phyloP scores from a whole-genome alignment of 2,797 vertebrate species.

The Arctocebus calabarensis region DNA sequence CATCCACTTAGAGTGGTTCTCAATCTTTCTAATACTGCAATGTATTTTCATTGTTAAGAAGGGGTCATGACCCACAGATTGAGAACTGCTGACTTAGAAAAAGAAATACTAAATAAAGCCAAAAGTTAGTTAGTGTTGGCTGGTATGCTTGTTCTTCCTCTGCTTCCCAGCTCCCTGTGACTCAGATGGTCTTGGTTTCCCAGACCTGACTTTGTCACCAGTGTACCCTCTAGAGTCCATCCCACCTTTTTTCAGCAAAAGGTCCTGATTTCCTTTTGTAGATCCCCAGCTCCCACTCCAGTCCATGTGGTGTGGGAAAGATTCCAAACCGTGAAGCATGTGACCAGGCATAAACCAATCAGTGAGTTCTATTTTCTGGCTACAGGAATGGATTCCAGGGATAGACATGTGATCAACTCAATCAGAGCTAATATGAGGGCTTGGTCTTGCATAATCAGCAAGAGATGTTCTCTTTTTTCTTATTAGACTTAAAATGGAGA shows the following conservation, averaged over 20 bases:
- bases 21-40: too few species aligned
- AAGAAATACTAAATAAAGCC: not conserved
- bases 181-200: not conserved
- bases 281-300: not conserved
- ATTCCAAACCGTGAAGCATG: not conserved
- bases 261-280: not conserved
- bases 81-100: not conserved
- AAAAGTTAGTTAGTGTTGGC: not conserved
- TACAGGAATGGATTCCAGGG: not conserved
- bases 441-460: not conserved
- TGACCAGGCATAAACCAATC: not conserved
- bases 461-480: not conserved
- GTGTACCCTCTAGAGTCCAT: not conserved
- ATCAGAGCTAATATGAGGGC: not conserved
- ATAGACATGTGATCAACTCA: not conserved
- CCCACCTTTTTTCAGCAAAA: not conserved
- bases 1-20: not conserved
- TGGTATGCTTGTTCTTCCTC: not conserved
- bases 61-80: too few species aligned
- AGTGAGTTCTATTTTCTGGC: not conserved
- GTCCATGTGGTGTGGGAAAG: not conserved
- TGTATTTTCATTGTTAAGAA: too few species aligned
- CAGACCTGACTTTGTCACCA: not conserved
- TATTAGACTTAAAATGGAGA: not conserved
- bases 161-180: not conserved